phyloP scores from a whole-genome alignment of 53 echinoderm and acorn worm genomes.

The Holothuria scabra region DNA sequence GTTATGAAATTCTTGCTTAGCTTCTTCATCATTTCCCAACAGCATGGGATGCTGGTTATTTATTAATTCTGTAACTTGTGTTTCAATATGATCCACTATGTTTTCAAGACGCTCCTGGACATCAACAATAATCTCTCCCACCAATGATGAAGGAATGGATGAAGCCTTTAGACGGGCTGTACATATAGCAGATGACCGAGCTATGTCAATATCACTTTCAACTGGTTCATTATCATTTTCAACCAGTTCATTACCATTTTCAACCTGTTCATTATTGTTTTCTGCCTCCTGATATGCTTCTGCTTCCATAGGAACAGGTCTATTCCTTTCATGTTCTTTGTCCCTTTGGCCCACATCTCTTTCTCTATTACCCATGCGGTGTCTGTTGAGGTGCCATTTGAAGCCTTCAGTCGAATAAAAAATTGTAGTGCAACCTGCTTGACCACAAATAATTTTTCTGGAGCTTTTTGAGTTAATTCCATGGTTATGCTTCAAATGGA shows the following conservation, averaged over 20 bases:
- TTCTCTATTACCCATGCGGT: slow-evolving; percentile 7
- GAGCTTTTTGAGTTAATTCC: background rate
- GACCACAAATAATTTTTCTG: slow-evolving; percentile 21
- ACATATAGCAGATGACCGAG: background rate
- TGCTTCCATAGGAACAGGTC: too few species aligned
- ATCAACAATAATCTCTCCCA: background rate
- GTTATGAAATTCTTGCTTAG: background rate
- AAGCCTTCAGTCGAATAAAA: slow-evolving; percentile 2
- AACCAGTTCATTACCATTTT: background rate
- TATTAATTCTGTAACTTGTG: too few species aligned
- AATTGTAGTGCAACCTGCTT: slow-evolving; percentile 3
- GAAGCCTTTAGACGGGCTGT: background rate
- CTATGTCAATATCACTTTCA: slow-evolving; percentile 2
- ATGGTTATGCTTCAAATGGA: slow-evolving; percentile 39
- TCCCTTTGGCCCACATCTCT: too few species aligned
- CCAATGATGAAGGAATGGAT: too few species aligned
- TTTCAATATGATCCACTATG: too few species aligned
- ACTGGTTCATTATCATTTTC: background rate
- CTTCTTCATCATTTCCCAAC: too few species aligned
- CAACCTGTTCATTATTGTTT: background rate
- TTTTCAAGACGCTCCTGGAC: background rate
- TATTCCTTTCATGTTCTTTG: too few species aligned
- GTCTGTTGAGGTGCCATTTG: too few species aligned
- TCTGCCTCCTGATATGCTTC: too few species aligned
- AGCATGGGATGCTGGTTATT: too few species aligned